Conservation (phyloP, 2,113 vertebrate species). For the Gnathonemus echidnorhynchus region DNA sequence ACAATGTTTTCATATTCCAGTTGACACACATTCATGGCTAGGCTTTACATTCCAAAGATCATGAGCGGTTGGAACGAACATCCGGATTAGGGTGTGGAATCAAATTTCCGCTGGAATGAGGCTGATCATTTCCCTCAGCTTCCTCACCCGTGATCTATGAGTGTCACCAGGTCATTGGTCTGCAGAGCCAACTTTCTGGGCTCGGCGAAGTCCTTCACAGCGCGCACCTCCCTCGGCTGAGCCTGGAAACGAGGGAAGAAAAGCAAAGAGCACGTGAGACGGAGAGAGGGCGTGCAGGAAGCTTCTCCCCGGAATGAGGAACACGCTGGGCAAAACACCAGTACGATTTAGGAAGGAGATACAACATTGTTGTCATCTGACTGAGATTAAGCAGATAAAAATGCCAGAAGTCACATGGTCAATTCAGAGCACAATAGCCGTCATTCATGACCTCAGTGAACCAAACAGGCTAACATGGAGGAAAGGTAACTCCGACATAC, state of each 20-base stretch:
- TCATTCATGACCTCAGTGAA: not conserved
- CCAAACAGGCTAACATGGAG: not conserved
- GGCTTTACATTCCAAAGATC: not conserved
- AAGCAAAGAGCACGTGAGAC: not conserved
- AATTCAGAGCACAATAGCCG: not conserved
- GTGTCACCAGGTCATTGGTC: constrained; percentile 63
- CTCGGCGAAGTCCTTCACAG: constrained; percentile 61
- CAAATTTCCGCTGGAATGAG: constrained; percentile 30
- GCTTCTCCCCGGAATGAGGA: not conserved
- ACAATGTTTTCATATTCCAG: not conserved
- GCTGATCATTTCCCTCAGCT: not conserved
- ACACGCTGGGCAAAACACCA: too few species aligned
- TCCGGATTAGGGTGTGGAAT: not conserved
- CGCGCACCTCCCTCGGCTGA: constrained; percentile 64
- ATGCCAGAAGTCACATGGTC: not conserved
- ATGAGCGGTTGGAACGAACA: not conserved
- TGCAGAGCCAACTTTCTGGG: constrained; percentile 64
- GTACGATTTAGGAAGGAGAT: not conserved
- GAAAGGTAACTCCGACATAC: constrained; percentile 39
- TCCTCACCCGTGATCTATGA: constrained; percentile 70
- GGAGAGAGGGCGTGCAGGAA: not conserved
- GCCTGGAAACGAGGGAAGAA: constrained; percentile 46
- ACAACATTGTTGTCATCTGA: not conserved
- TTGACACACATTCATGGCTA: not conserved
- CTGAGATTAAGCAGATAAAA: not conserved